Base-by-base conservation (phyloP, 92 coral and sea anemone genomes). In the Epizoanthus stellaris region DNA sequence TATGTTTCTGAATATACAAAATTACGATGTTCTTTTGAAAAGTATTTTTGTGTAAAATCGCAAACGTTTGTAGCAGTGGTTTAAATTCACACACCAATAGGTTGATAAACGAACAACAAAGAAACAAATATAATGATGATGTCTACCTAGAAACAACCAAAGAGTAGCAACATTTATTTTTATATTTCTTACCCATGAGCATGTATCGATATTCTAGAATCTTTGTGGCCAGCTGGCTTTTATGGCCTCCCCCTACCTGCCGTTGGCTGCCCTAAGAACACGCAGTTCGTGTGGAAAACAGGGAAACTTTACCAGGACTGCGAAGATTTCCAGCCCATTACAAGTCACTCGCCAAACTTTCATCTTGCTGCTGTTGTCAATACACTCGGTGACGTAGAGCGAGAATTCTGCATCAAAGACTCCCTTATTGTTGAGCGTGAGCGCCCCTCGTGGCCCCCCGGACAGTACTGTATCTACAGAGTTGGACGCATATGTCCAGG, bases 391-490 rank as follows among this genome's bases (percentile, higher is more conserved):
- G 94, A 93, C 34, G 86, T 93, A 16, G 85, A 88, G 63, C 69
- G 91, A 45, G 89, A 92, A 75, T 93, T 93, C 82, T 93, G 96
- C 30, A 91, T 93, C 71, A 93, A 93, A 88, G 64, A 49, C 12
- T 23, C 62, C n/a, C 61, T 67, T 20, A 8, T 10, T 12, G 23
- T 36, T 14, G 87, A 84, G 74, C 19, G 20, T 8, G 23, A 23
- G 30, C 67, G 87, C 10, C 45, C 36, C 43, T 5, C 34, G 43
- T 84, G 87, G 87, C 87, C 86, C 20, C 45, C 59, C 17, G 87
- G 87, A n/a, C 76, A 73, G 63, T 84, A 84, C 59, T 84, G 87
- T 61, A 43, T 84, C 36, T 84, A 85, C 54, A 75, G 11, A 23
- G 17, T 42, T 6, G 75, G 84, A 16, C 38, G 65, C 11, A 12